Evolutionary conservation across 2,888 invertebrate genomes (phyloP), one percentile per base, ranked within the genome.

Genomic region (Pseudococcus viburni): DNA sequence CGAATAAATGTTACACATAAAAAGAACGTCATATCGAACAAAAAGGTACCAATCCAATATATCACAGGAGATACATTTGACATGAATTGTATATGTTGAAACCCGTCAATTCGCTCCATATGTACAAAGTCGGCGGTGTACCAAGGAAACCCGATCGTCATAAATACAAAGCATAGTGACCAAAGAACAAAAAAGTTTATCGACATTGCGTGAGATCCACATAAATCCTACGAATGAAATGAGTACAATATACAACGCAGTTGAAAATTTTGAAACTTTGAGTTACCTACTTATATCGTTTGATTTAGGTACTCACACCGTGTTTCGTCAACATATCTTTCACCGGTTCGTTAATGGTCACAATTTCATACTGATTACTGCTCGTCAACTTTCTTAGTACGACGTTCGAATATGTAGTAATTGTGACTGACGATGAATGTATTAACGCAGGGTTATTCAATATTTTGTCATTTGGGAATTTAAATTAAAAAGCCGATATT

Each of bases 31-130:
- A 93, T 90, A 91, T n/a, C 96, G 90, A 93, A 93, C 0, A n/a
- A 92, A 1, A 80, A 94, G 86, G 93, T 93, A 6, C 93, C 92
- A 3, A 92, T 64, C 96, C 96, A 96, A 91, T 95, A 95, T 9
- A 93, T 91, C 15, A 91, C n/a, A 0, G 94, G 92, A 0, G 94
- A 92, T 42, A 95, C 93, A 4, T 95, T 95, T 0, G 94, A 93
- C 94, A 95, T 94, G 42, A 93, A 91, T 92, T 96, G 95, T n/a
- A 95, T 91, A 90, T 94, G 94, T 42, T 95, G n/a, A 55, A 95
- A 93, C 86, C 94, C 94, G 0, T 93, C n/a, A n/a, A n/a, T n/a
- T n/a, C n/a, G n/a, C n/a, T n/a, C n/a, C n/a, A n/a, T n/a, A n/a
- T n/a, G n/a, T 92, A 7, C 92, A 89, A 94, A 94, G 90, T 94